Percentiles rank a stretch among this genome's conserved stretches.
Evolutionary conservation across 2,113 vertebrate genomes (phyloP).

Genomic region (Eurypyga helias): DNA sequence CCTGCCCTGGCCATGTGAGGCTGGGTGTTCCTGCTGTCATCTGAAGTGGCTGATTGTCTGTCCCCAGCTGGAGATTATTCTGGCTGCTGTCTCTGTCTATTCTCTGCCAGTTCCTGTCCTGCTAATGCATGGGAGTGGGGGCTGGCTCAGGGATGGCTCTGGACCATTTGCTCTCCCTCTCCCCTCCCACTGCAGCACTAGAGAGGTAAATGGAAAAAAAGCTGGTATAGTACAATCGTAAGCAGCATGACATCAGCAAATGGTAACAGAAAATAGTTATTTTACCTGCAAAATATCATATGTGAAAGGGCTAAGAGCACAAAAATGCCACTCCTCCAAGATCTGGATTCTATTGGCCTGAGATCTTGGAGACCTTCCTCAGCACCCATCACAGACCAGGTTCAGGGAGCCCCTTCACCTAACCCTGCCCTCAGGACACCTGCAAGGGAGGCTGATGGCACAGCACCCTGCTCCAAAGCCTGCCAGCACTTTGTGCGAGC

Average conservation of each 20-base stretch:
- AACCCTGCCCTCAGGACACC: neutral
- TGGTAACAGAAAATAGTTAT: neutral
- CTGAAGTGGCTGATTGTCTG: neutral
- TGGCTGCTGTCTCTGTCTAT: neutral
- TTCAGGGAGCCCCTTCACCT: neutral
- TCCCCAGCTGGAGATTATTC: neutral
- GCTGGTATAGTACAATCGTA: neutral
- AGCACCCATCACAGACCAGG: neutral
- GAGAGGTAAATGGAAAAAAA: neutral
- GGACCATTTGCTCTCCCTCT: neutral
- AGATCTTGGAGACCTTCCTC: neutral
- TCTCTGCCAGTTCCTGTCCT: neutral
- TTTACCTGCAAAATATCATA: neutral
- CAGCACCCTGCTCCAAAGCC: neutral
- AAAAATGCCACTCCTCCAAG: neutral
- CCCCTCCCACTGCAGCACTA: neutral
- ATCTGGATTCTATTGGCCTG: neutral
- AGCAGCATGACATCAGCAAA: neutral
- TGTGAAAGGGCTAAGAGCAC: neutral
- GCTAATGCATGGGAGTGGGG: no score
- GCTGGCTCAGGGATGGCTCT: neutral
- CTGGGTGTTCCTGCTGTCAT: neutral
- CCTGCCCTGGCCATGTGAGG: neutral
- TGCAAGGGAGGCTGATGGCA: fast-evolving
- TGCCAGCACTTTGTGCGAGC: neutral